Evolutionary conservation across 2,888 invertebrate genomes (phyloP), one percentile per base, ranked within the genome.

Genomic region (Nemapogon koenigi): DNA sequence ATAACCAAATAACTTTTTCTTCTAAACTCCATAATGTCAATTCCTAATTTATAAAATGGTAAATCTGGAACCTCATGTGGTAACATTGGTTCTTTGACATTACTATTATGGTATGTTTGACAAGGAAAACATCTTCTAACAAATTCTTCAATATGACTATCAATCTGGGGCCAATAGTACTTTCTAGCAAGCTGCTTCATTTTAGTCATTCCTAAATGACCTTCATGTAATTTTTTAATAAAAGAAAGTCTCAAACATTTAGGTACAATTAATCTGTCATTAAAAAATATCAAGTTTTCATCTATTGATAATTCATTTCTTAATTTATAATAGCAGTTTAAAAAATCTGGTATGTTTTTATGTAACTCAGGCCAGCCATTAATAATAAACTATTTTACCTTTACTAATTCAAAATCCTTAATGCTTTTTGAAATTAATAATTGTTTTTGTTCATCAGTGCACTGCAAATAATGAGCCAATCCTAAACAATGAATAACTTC

Each of bases 131-230:
- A 46, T 54, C n/a, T n/a, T n/a, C n/a, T n/a, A n/a, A n/a, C n/a
- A n/a, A n/a, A n/a, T n/a, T n/a, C n/a, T n/a, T n/a, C 49, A 26
- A 61, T 50, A 15, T 58, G 51, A 10, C 3, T 18, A 35, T 49
- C 48, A 35, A 54, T 51, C 7, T 49, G 37, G 11, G 55, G 57
- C 57, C 56, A 59, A 38, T 54, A 57, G 41, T 53, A 53, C 3
- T 45, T 44, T 36, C 52, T 41, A 4, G 52, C 52, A 13, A 49
- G 42, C 18, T 48, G 37, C 42, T n/a, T n/a, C n/a, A n/a, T n/a
- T n/a, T n/a, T n/a, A n/a, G n/a, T n/a, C n/a, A n/a, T n/a, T n/a
- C n/a, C n/a, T n/a, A n/a, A n/a, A n/a, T n/a, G n/a, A n/a, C n/a
- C n/a, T n/a, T n/a, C n/a, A n/a, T n/a, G n/a, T n/a, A n/a, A n/a